phyloP scores from a whole-genome alignment of 2,888 invertebrate species.

The Notodromas monacha region DNA sequence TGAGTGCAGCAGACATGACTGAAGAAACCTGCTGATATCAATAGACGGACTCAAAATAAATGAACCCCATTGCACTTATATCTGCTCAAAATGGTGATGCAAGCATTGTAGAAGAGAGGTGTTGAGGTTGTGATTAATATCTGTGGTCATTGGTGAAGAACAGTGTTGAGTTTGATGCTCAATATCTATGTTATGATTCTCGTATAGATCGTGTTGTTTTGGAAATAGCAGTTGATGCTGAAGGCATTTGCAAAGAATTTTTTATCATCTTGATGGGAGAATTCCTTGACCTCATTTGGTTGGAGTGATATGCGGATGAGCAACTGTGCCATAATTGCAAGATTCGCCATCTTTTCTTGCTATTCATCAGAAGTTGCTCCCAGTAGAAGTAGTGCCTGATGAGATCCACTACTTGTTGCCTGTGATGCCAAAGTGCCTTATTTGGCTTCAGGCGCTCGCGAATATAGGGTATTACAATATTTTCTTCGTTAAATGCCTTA shows the following conservation, averaged over 20 bases:
- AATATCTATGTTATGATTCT: neutral
- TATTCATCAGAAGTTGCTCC: conserved; percentile 69
- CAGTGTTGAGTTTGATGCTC: too few relatives aligned
- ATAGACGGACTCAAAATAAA: too few relatives aligned
- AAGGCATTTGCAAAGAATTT: conserved; percentile 84
- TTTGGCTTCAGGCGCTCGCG: too few relatives aligned
- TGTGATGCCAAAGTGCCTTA: conserved; percentile 19
- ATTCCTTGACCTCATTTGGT: conserved; percentile 51
- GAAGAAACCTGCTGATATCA: too few relatives aligned
- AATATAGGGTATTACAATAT: too few relatives aligned
- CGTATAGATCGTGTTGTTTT: conserved; percentile 41
- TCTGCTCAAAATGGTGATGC: too few relatives aligned
- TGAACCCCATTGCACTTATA: too few relatives aligned
- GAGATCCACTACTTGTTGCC: conserved; percentile 59
- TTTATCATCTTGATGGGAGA: conserved; percentile 65
- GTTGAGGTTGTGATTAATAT: too few relatives aligned
- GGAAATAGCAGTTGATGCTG: conserved; percentile 89
- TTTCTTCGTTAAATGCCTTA: too few relatives aligned
- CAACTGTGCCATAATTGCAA: conserved; percentile 78
- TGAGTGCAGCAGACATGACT: too few relatives aligned
- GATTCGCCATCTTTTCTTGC: conserved; percentile 78
- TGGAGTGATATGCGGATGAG: conserved; percentile 64
- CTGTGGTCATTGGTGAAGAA: too few relatives aligned
- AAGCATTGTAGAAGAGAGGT: too few relatives aligned
- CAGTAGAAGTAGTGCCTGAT: conserved; percentile 35